Percentiles rank a stretch among this genome's conserved stretches.
These are phyloP conservation scores for Proisotoma minuta DNA, from an alignment of 2,888 invertebrate species.

Conservation along the genomic window DNA sequence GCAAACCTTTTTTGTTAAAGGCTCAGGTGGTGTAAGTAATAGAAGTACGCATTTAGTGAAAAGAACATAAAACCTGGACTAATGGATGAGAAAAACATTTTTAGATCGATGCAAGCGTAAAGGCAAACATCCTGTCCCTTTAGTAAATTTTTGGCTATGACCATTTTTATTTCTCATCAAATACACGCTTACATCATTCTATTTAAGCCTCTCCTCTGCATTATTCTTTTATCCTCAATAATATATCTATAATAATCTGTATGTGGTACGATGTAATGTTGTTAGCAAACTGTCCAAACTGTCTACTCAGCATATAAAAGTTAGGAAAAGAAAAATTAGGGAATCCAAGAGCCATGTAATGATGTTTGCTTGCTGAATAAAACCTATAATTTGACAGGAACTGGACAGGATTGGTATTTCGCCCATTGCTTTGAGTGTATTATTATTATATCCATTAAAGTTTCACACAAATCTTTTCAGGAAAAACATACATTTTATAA, in stretches of 20 bases:
- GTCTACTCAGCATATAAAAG: not conserved
- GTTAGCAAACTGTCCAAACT: no score
- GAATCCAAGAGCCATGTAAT: not conserved
- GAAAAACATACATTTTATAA: no score
- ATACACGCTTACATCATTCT: not conserved
- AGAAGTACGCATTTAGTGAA: not conserved
- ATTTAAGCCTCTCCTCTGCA: no score
- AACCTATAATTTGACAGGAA: not conserved
- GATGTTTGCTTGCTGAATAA: not conserved
- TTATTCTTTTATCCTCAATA: no score
- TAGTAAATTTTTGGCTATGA: not conserved
- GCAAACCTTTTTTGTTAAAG: not conserved
- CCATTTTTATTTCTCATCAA: not conserved
- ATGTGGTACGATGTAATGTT: no score
- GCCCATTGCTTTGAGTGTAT: not conserved
- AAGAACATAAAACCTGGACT: conserved; percentile 11
- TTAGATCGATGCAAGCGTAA: not conserved
- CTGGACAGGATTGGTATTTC: not conserved
- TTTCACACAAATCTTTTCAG: no score
- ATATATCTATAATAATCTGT: no score
- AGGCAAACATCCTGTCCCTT: conserved; percentile 8
- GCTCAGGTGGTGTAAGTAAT: conserved; percentile 3
- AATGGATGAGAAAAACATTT: conserved; percentile 8
- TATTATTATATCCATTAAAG: no score
- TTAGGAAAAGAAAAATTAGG: not conserved